Evolutionary conservation across 1,140 invertebrate species (phyloP).

Genomic region (Drosophila triauraria): DNA sequence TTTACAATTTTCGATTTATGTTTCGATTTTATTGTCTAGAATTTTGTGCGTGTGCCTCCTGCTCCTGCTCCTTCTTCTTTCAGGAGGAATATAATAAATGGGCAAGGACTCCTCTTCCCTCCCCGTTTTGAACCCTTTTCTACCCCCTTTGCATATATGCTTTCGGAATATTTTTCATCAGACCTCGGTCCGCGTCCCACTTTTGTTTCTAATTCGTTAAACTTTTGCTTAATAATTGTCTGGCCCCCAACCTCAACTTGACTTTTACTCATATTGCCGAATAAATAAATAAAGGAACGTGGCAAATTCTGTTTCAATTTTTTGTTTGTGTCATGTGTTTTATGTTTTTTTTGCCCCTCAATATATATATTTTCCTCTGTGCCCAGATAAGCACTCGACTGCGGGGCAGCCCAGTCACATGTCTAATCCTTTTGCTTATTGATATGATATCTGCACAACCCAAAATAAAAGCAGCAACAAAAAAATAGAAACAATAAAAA

Average conservation of each 20-base stretch:
- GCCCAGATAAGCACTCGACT: conserved; percentile 65
- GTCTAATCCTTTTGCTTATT: conserved; percentile 84
- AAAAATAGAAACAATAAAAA: conserved; percentile 32
- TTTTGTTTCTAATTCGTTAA: conserved; percentile 82
- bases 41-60: conserved; percentile 29
- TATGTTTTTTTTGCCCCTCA: background rate
- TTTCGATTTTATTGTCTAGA: conserved; percentile 79
- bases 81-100: too few relatives aligned
- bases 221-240: conserved; percentile 83
- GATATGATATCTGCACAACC: conserved; percentile 78
- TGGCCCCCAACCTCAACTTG: conserved; percentile 55
- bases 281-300: conserved; percentile 42
- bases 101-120: background rate
- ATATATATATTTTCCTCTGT: conserved; percentile 26
- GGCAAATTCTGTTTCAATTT: conserved; percentile 34
- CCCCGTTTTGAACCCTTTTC: background rate
- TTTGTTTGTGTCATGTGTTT: conserved; percentile 21
- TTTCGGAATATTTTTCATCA: conserved; percentile 52
- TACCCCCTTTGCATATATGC: background rate
- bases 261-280: conserved; percentile 72
- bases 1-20: conserved; percentile 82
- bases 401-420: conserved; percentile 65
- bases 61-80: too few relatives aligned
- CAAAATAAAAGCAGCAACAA: conserved; percentile 11
- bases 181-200: conserved; percentile 16